Evolutionary conservation across 2,113 vertebrate species (phyloP), one percentile per base, ranked within the genome.

Genomic region (Nesoenas mayeri): DNA sequence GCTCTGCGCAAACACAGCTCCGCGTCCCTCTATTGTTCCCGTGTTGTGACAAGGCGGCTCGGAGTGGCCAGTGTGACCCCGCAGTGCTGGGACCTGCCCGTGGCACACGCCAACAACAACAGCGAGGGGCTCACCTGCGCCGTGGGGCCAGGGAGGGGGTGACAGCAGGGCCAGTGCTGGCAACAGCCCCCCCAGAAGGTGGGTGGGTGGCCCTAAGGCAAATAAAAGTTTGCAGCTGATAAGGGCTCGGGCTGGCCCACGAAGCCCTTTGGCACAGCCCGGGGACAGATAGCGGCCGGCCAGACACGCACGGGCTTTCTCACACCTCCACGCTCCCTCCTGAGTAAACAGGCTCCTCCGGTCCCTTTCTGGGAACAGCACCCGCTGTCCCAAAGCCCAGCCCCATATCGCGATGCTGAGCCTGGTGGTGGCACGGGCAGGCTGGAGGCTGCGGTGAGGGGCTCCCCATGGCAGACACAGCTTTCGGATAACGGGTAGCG

Each of bases 181-280:
- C 88, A 34, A 91, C 96, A 96, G 93, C 97, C 94, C 97, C 88
- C 31, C 66, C 42, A 81, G 26, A 92, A 92, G 64, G 87, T 9
- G 51, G 88, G 85, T 3, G 31, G 85, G 58, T 18, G 3, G 70
- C 56, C 4, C 20, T 94, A 97, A 97, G 96, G 96, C 97, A 98
- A 98, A 98, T 97, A 98, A 36, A 58, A 88, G 94, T 85, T 90
- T 47, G 70, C 47, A 44, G 57, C 97, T 97, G 98, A 98, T 98
- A 98, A 98, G 97, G 79, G 34, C 4, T 4, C 11, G 2, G 84
- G 29, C 48, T 78, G 83, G 32, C 50, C 78, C 1, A 22, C 1
- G 1, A 56, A 77, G 78, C 50, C 56, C 72, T 85, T 85, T 94
- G 77, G 75, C 91, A 29, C 13, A 38, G 88, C 81, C 12, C 0